Evolutionary conservation across 1,140 invertebrate genomes (phyloP).

Genomic region (Drosophila lowei): DNA sequence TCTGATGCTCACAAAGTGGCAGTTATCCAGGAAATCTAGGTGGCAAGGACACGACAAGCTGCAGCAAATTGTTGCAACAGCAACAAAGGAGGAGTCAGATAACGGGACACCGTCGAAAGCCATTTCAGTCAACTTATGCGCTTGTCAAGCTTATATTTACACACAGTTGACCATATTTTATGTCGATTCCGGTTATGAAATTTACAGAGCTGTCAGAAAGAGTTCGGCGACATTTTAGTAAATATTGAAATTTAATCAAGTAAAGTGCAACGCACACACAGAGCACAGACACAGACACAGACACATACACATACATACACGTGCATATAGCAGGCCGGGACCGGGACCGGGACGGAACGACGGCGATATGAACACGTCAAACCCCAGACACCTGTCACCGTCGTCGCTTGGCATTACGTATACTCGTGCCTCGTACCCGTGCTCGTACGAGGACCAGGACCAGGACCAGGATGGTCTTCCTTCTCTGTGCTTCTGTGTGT

Average conservation of each 20-base stretch:
- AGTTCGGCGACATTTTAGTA: conserved; percentile 82
- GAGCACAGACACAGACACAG: conserved; percentile 16
- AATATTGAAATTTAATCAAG: conserved; percentile 82
- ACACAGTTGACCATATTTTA: conserved; percentile 80
- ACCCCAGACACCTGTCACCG: conserved; percentile 76
- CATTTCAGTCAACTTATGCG: conserved; percentile 61
- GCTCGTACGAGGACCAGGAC: conserved; percentile 8
- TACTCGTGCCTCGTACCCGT: too few relatives aligned
- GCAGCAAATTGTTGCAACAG: conserved; percentile 40
- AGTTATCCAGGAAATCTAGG: conserved; percentile 28
- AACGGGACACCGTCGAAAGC: conserved; percentile 9
- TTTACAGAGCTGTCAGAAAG: conserved; percentile 81
- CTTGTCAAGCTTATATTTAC: conserved; percentile 74
- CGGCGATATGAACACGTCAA: conserved; percentile 56
- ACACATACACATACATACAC: neutral
- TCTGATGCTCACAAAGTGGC: conserved; percentile 28
- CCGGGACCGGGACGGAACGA: too few relatives aligned
- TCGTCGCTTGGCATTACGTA: conserved; percentile 41
- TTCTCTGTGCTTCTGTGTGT: conserved; percentile 5
- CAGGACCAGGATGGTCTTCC: conserved; percentile 39
- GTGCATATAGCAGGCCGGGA: conserved; percentile 7
- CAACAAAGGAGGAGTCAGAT: neutral
- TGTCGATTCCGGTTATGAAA: conserved; percentile 81
- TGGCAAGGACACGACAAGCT: conserved; percentile 50
- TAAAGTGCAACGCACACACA: conserved; percentile 69